Base-by-base conservation (phyloP, 2,888 invertebrate genomes). In the Ischnura elegans region DNA sequence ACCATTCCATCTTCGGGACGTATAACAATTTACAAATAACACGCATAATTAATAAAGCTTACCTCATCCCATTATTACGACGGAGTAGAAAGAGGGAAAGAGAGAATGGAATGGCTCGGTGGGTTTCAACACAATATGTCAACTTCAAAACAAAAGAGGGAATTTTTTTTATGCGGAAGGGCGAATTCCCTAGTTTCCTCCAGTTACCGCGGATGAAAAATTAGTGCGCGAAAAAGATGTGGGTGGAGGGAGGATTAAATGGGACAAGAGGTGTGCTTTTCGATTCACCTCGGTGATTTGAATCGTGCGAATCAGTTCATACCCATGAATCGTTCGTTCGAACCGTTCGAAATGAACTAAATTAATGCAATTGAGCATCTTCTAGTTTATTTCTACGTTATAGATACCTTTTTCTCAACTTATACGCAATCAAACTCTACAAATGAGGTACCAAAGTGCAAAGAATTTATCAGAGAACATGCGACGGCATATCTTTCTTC, bases 21-120 rank as follows among this genome's bases (percentile, higher is more conserved):
- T 76, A 76, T 76, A 76, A 76, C 76, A 76, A 76, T 76, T 76
- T 76, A 76, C 76, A 76, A 76, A 76, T 76, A 36, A 76, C 76
- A 76, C 76, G 76, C 10, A 76, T 76, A 76, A 36, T 76, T 76
- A 76, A 76, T 76, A 76, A 76, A 76, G 76, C 76, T 76, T 76
- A 76, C 76, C 76, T 76, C 36, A 76, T 76, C 76, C 36, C 76
- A 76, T 76, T n/a, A n/a, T n/a, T 76, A 76, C 76, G 36, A 29
- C 16, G 36, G 76, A 51, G 51, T 51, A 51, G 51, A 51, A 19
- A 51, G 29, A 76, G 76, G 36, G 76, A 76, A 36, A 29, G 66
- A 47, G 5, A 51, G 19, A 19, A 51, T 51, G 19, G 36, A 36
- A 76, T 36, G 76, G 25, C 25, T 36, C 76, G 36, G 76, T 76